A percentile compares a stretch with the other conserved stretches of the same genome.
phyloP scores from a whole-genome alignment of 1,140 invertebrate genomes.

The Gyrodactylus salaris region DNA sequence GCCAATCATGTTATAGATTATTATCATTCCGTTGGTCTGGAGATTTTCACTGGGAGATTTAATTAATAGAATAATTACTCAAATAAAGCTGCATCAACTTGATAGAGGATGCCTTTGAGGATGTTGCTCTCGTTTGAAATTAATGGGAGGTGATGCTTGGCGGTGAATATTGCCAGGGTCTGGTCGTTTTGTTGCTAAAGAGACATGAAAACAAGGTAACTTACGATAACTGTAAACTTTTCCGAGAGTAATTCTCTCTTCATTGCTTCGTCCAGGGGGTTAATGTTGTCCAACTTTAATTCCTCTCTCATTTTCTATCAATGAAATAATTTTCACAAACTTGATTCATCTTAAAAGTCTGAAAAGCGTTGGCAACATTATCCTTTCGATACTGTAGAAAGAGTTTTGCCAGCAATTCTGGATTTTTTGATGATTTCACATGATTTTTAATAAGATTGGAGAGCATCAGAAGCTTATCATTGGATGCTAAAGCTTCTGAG shows the following conservation, averaged over 20 bases:
- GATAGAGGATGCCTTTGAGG: background rate
- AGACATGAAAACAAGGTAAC: background rate
- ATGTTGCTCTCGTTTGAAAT: background rate
- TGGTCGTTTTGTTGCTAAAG: background rate
- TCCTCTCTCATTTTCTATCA: background rate
- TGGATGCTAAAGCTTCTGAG: no score
- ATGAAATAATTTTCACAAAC: no score
- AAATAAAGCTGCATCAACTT: background rate
- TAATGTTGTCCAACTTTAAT: background rate
- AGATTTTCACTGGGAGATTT: background rate
- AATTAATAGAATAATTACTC: background rate
- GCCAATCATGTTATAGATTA: background rate
- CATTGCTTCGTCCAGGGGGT: background rate
- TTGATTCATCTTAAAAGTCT: background rate
- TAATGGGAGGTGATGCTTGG: background rate
- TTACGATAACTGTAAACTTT: background rate
- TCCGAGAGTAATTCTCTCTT: background rate
- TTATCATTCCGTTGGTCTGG: background rate
- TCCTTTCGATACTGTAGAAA: background rate
- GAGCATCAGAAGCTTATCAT: background rate
- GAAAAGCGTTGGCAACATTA: background rate
- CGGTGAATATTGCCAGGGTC: background rate
- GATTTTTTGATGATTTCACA: background rate
- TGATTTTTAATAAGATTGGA: background rate
- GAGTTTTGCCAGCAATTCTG: background rate